These are phyloP conservation scores for Pelodytes ibericus DNA, from an alignment of 2,797 vertebrate species.

Conservation along the genomic window DNA sequence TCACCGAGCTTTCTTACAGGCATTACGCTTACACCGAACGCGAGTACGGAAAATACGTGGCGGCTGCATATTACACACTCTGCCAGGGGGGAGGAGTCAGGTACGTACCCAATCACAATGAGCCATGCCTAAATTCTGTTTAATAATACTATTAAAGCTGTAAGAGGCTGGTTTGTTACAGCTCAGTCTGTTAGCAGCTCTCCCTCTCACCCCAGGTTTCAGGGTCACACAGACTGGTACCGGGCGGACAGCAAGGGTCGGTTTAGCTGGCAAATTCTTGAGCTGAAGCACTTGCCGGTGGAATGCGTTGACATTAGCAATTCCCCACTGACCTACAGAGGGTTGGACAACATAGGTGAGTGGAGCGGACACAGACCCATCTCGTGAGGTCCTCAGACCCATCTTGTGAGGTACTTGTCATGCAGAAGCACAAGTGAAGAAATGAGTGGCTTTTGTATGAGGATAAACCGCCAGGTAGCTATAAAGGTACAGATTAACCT, in stretches of 20 bases:
- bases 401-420: no score
- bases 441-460: no score
- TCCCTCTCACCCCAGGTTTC: conserved; percentile 73
- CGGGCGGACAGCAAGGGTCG: conserved; percentile 54
- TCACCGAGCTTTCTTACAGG: conserved; percentile 62
- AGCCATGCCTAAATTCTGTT: no score
- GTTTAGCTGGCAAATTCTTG: conserved; percentile 67
- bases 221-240: conserved; percentile 76
- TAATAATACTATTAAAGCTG: no score
- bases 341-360: conserved; percentile 80
- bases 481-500: no score
- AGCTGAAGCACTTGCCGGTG: conserved; percentile 62
- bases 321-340: conserved; percentile 74
- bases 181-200: not conserved
- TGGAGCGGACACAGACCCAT: no score
- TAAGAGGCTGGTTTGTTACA: no score
- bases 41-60: conserved; percentile 66
- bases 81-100: conserved; percentile 76
- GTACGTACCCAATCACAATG: conserved; percentile 65
- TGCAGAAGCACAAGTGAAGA: no score
- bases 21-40: conserved; percentile 59
- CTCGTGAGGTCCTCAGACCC: no score
- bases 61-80: conserved; percentile 73
- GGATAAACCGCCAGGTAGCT: no score
- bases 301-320: conserved; percentile 80